Conservation (phyloP, 2,797 vertebrate species). For the Nannoperca obscura region DNA sequence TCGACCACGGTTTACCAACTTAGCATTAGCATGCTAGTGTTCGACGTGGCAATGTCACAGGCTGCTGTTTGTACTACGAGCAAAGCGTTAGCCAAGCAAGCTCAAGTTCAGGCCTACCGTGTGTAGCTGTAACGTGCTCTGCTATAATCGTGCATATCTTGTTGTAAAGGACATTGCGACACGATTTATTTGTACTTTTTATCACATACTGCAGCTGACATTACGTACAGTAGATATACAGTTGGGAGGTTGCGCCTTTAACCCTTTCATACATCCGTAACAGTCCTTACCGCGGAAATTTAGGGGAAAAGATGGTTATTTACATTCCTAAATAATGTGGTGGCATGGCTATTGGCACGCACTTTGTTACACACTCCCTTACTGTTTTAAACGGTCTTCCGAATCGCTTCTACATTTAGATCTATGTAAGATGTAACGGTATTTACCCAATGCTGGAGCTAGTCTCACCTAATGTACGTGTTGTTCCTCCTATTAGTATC, state of each 20-base stretch:
- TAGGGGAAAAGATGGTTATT: too few species aligned
- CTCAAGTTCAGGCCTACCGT: background rate
- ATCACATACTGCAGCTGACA: too few species aligned
- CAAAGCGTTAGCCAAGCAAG: background rate
- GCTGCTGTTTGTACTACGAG: background rate
- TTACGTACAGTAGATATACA: too few species aligned
- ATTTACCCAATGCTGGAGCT: background rate
- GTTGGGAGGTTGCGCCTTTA: too few species aligned
- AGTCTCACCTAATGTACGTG: background rate
- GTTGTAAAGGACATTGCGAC: background rate
- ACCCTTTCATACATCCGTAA: too few species aligned
- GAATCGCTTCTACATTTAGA: background rate
- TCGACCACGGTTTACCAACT: background rate
- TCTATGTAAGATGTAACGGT: background rate
- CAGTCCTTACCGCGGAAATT: too few species aligned
- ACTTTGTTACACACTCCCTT: background rate
- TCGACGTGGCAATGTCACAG: slow-evolving; percentile 78
- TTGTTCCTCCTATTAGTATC: background rate
- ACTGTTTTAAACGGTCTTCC: background rate
- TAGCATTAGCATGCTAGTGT: slow-evolving; percentile 13
- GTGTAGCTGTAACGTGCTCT: background rate
- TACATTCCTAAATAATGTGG: too few species aligned
- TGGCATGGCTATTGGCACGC: too few species aligned
- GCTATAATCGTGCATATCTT: background rate
- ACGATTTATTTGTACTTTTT: too few species aligned